Base-by-base conservation (phyloP, 1,140 invertebrate genomes). In the Drosophila sucinea region DNA sequence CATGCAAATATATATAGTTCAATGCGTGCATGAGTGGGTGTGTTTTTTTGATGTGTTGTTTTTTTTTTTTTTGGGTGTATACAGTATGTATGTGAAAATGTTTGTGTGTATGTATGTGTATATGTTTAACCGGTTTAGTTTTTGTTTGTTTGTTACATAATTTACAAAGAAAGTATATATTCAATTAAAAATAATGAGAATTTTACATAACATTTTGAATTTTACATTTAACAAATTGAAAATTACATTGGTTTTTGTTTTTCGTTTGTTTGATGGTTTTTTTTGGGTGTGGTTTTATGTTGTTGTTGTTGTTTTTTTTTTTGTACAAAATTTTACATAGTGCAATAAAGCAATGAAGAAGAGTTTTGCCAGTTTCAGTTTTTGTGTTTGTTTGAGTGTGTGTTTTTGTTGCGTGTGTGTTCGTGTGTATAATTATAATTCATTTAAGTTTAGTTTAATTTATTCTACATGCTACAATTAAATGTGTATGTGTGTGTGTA, bases 311-410 rank as follows among this genome's bases (percentile, higher is more conserved):
- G 17, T 17, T 17, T 17, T 17, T 17, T 67, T 70, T 85, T 77
- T 89, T 89, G 69, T 89, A 90, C 84, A 89, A 89, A 83, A 81
- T 90, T 87, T 83, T 90, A 86, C 83, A 86, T 77, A 83, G 83
- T 86, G 83, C 83, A 82, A 83, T 51, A 51, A 83, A 82, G 81
- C 81, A 78, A 83, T 73, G 82, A 82, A 73, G 87, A 82, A 87
- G 76, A 73, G 82, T 74, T 63, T 58, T 66, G 10, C 67, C 35
- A 68, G 29, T 70, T 67, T 75, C 33, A 68, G 57, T 78, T 23
- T 69, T 23, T 70, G 35, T 63, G 57, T 61, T 33, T 67, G 51
- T 61, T 56, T 35, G 30, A 75, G 32, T 69, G 70, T 64, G 51
- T 79, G 30, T 41, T 35, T n/a, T 8, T 10, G 60, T 40, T 75